phyloP scores from a whole-genome alignment of 2,113 vertebrate genomes.

The Salvelinus alpinus region DNA sequence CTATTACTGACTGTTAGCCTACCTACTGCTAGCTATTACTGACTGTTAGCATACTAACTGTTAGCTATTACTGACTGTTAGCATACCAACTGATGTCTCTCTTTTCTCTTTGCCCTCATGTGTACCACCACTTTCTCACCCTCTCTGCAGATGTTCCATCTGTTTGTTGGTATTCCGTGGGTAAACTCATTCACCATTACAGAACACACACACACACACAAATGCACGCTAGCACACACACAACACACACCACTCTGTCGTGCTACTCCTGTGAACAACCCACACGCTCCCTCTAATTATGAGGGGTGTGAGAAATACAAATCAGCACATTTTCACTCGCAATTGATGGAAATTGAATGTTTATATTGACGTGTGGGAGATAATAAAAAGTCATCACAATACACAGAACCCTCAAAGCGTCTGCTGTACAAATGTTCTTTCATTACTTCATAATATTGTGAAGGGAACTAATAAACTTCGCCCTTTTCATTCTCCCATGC shows the following conservation, averaged over 20 bases:
- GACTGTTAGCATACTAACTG: too few species aligned
- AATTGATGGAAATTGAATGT: constrained; percentile 3
- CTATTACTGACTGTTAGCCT: too few species aligned
- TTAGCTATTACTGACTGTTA: too few species aligned
- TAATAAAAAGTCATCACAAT: constrained; percentile 34
- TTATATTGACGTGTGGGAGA: constrained; percentile 16
- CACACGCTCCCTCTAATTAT: constrained; percentile 7
- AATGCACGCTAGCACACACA: too few species aligned
- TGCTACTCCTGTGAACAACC: neutral
- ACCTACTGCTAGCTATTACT: too few species aligned
- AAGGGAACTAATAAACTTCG: constrained; percentile 13
- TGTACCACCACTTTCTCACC: neutral
- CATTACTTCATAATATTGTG: constrained; percentile 35
- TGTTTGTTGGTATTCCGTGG: neutral
- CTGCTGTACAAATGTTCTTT: constrained; percentile 13
- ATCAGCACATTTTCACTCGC: constrained; percentile 31
- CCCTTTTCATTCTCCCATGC: constrained; percentile 27
- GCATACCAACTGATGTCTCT: neutral
- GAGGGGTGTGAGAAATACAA: constrained; percentile 23
- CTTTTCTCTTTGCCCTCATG: neutral
- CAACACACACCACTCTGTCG: neutral
- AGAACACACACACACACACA: neutral
- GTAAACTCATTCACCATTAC: neutral
- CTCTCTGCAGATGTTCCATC: neutral
- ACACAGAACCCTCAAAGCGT: constrained; percentile 11